A percentile compares a stretch with the other conserved stretches of the same genome.
Conservation (phyloP, 2,113 vertebrate genomes). For the Limanda limanda region DNA sequence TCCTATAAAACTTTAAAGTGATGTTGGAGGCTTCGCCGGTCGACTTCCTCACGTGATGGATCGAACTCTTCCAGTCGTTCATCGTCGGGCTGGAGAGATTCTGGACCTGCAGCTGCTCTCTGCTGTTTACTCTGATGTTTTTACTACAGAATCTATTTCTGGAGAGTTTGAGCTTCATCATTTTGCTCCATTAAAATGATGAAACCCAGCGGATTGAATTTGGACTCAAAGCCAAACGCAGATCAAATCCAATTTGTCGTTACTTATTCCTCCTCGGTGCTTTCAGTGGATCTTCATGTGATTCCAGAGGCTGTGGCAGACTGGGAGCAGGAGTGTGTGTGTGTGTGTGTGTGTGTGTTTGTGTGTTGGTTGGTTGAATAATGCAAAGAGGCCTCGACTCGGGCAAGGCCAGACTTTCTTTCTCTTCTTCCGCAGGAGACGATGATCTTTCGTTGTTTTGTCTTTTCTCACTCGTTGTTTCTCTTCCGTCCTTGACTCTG, state of each 20-base stretch:
- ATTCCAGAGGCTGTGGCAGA: neutral
- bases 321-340: neutral
- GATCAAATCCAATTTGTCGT: slow-evolving; percentile 17
- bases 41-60: too few relatives aligned
- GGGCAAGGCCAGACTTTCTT: slow-evolving; percentile 16
- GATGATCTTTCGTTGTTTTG: neutral
- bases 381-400: slow-evolving; percentile 3
- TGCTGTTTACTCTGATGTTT: too few relatives aligned
- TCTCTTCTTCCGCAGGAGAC: slow-evolving; percentile 9
- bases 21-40: too few relatives aligned
- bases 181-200: slow-evolving; percentile 8
- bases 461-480: neutral
- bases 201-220: slow-evolving; percentile 16
- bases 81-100: too few relatives aligned
- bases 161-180: neutral
- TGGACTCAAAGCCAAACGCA: slow-evolving; percentile 11
- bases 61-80: too few relatives aligned
- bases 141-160: neutral
- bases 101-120: too few relatives aligned
- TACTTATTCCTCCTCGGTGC: neutral
- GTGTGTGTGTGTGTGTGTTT: too few relatives aligned
- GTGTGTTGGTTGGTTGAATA: neutral
- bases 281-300: slow-evolving; percentile 4
- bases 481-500: neutral
- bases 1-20: too few relatives aligned